Base-by-base conservation (phyloP, 1,140 invertebrate species). In the Trichoplusia ni region DNA sequence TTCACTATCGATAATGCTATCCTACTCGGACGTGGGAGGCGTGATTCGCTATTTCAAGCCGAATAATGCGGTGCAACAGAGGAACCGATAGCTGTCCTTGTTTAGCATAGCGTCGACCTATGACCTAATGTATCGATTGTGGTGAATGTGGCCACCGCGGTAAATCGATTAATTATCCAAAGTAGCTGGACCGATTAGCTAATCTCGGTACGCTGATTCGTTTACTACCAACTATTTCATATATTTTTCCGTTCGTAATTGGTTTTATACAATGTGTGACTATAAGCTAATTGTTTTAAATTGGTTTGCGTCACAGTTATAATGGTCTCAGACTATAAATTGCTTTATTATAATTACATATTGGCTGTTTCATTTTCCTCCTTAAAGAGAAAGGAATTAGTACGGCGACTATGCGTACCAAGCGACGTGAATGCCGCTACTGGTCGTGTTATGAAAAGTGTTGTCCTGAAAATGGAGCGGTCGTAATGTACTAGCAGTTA, bases 71-170 rank as follows among this genome's bases (percentile, higher is more conserved):
- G 81, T 74, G 79, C 54, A 81, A 73, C 73, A 44, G 69, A 69
- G 74, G 71, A 75, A 84, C 80, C 58, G 83, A 84, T 84, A 77
- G 71, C 81, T 72, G 78, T 89, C 86, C 79, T 73, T 67, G 79
- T 89, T 83, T 80, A 73, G 63, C 84, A 68, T 64, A 71, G 65
- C 44, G 61, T 63, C 78, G 84, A 87, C 84, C 83, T 84, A 82
- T 89, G 86, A 89, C 86, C 84, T 82, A 81, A 79, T 70, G 77
- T 79, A 82, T 85, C 84, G 85, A 85, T 85, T 81, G 73, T 82
- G 75, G 82, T 84, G 81, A 89, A 87, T 86, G 82, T 83, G 79
- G 75, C 69, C 76, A 69, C 74, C 64, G 71, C 62, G 71, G 71
- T 64, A 74, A 81, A 73, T 76, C 72, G 73, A 77, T 79, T 79